phyloP scores from a whole-genome alignment of 2,888 invertebrate species.

The Petrolisthes manimaculis region DNA sequence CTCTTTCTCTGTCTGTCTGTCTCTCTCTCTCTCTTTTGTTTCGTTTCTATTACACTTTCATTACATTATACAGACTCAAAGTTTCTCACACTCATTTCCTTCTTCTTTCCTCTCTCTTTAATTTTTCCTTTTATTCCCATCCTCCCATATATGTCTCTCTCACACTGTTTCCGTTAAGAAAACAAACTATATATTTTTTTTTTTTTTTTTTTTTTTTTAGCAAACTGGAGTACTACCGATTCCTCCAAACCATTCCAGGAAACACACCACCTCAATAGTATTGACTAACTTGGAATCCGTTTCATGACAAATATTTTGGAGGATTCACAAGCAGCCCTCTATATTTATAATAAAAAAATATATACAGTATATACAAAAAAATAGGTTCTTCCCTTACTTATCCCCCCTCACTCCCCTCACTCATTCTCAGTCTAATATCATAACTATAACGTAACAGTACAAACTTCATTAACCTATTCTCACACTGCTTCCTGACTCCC shows the following conservation, averaged over 20 bases:
- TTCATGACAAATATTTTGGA: no score
- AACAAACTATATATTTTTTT: no score
- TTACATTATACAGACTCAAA: neutral
- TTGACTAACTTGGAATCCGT: no score
- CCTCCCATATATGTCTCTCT: no score
- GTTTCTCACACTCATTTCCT: neutral
- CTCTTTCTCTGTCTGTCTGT: constrained; percentile 28
- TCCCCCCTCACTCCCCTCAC: neutral
- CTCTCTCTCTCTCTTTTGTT: constrained; percentile 21
- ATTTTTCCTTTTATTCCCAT: neutral
- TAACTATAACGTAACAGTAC: neutral
- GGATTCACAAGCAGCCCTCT: no score
- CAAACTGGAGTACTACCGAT: no score
- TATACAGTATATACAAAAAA: no score
- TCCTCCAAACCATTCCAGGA: no score
- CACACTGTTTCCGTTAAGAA: no score
- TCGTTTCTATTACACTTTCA: constrained; percentile 13
- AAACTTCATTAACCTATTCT: neutral
- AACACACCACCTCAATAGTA: no score
- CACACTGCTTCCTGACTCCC: neutral
- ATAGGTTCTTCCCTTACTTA: neutral
- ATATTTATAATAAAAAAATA: no score
- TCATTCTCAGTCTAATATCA: neutral
- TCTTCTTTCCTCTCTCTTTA: neutral
- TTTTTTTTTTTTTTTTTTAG: no score